These are phyloP conservation scores for Dendronephthya gigantea DNA, from an alignment of 64 coral and sea anemone species.

Conservation along the genomic window DNA sequence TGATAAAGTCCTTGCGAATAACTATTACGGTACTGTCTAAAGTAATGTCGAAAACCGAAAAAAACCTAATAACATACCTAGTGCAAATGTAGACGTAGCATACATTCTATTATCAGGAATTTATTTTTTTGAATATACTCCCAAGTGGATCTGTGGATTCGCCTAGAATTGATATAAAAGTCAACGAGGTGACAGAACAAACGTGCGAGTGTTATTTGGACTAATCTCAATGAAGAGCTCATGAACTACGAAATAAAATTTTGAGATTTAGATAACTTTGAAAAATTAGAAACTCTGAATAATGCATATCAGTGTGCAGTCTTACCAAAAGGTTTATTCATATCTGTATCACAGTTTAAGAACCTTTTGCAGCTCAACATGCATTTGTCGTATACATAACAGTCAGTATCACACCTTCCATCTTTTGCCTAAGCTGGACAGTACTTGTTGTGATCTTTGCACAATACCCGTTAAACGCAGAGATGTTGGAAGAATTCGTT, in stretches of 20 bases:
- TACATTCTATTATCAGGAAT: not conserved
- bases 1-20: not conserved
- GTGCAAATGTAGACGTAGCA: not conserved
- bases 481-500: no score
- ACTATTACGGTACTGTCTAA: not conserved
- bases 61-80: not conserved
- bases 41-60: no score
- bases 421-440: not conserved
- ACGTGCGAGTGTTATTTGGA: no score
- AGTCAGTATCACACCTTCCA: not conserved
- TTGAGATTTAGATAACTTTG: no score
- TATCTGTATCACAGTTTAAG: not conserved
- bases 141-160: not conserved
- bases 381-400: not conserved
- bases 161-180: not conserved
- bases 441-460: not conserved
- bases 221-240: no score
- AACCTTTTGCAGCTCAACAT: not conserved
- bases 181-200: not conserved
- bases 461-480: not conserved
- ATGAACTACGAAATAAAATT: no score
- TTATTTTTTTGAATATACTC: not conserved
- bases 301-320: no score
- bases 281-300: not conserved
- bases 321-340: not conserved